These are phyloP conservation scores for Drosophila santomea DNA, from an alignment of 1,140 invertebrate species.

Conservation along the genomic window DNA sequence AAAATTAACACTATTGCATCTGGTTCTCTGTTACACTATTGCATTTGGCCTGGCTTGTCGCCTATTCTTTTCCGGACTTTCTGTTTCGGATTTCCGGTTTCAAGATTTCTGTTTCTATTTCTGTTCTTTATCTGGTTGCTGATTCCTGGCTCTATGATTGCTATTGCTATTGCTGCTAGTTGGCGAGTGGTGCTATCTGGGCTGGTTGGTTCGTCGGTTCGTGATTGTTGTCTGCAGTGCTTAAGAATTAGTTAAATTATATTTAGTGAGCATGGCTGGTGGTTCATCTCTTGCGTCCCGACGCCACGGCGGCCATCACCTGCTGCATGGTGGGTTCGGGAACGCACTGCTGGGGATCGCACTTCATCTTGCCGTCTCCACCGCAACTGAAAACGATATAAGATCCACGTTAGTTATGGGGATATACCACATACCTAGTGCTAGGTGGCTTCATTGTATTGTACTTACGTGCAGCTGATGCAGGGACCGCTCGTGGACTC, in stretches of 20 bases:
- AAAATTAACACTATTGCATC: constrained; percentile 46
- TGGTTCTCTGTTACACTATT: constrained; percentile 32
- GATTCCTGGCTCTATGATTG: constrained; percentile 21
- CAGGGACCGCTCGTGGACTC: constrained; percentile 94
- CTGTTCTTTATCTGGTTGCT: constrained; percentile 13
- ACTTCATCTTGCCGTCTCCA: constrained; percentile 95
- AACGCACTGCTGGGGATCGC: constrained; percentile 94
- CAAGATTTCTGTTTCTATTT: constrained; percentile 33
- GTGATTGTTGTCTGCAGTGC: constrained; percentile 82
- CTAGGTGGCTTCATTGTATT: background rate
- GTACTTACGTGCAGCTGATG: constrained; percentile 95
- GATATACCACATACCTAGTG: too few species aligned
- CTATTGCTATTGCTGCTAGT: constrained; percentile 59
- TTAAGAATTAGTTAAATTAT: constrained; percentile 83
- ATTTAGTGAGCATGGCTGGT: constrained; percentile 84
- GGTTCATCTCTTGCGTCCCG: constrained; percentile 88
- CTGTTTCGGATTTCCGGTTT: constrained; percentile 35
- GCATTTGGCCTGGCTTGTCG: constrained; percentile 50
- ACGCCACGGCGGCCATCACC: constrained; percentile 92
- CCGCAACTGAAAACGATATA: constrained; percentile 89
- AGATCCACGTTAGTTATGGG: background rate
- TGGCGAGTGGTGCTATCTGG: constrained; percentile 62
- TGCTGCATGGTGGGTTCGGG: constrained; percentile 94
- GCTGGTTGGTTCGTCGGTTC: constrained; percentile 59
- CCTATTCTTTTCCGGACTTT: constrained; percentile 38